These are phyloP conservation scores for Tenebrio molitor DNA, from an alignment of 1,140 invertebrate genomes.

Conservation along the genomic window DNA sequence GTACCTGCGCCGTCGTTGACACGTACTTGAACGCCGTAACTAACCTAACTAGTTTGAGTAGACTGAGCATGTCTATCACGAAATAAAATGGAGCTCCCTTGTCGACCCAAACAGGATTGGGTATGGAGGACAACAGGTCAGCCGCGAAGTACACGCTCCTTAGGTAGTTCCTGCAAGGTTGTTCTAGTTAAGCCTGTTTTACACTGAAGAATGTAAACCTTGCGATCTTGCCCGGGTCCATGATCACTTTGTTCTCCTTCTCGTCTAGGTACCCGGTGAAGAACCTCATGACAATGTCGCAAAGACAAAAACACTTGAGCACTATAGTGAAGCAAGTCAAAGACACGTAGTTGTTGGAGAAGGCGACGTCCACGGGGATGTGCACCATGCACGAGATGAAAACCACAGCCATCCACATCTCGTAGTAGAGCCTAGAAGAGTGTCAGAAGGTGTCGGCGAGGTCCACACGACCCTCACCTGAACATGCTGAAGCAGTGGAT, in stretches of 20 bases:
- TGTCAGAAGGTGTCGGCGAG: too few relatives aligned
- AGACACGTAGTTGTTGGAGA: too few relatives aligned
- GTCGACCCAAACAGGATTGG: too few relatives aligned
- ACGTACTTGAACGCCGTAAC: too few relatives aligned
- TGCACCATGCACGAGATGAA: constrained; percentile 32
- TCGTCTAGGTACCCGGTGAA: constrained; percentile 3
- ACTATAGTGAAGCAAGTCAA: too few relatives aligned
- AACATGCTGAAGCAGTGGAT: constrained; percentile 55
- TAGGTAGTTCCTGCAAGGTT: constrained; percentile 12
- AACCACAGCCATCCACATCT: constrained; percentile 43
- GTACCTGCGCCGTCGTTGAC: too few relatives aligned
- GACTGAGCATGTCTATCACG: too few relatives aligned
- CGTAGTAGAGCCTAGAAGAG: constrained; percentile 9
- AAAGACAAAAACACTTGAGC: not conserved
- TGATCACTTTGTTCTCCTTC: constrained; percentile 11
- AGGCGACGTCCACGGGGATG: not conserved
- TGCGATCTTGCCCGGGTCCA: not conserved
- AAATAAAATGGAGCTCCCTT: too few relatives aligned
- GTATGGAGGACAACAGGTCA: not conserved
- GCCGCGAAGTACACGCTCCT: not conserved
- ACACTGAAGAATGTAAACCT: too few relatives aligned
- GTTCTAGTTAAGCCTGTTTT: too few relatives aligned
- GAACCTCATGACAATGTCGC: constrained; percentile 17
- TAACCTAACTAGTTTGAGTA: too few relatives aligned
- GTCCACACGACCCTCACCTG: constrained; percentile 2